Percentiles rank a stretch among this genome's conserved stretches.
Conservation (phyloP, 2,888 invertebrate species). For the Heliconius charithonia region DNA sequence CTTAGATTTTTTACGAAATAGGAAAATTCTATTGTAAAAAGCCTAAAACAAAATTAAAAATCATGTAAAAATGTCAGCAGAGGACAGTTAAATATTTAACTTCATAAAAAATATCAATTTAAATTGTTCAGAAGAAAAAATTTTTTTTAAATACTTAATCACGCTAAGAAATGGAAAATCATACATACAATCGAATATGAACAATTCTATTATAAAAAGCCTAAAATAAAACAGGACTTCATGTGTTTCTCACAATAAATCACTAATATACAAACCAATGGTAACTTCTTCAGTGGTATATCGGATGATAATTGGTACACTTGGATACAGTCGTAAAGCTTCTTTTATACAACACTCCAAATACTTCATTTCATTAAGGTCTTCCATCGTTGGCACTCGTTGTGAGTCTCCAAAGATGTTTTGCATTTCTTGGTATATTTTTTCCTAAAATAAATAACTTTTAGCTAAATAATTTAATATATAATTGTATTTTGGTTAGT, state of each 20-base stretch:
- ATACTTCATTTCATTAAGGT: slow-evolving; percentile 84
- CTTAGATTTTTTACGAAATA: no score
- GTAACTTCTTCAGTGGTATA: slow-evolving; percentile 79
- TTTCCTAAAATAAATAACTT: slow-evolving; percentile 26
- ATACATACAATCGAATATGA: no score
- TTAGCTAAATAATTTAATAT: not conserved
- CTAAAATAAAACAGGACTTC: no score
- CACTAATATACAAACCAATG: not conserved
- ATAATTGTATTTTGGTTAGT: not conserved
- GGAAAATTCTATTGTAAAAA: no score
- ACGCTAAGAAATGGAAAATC: no score
- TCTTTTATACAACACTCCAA: slow-evolving; percentile 88
- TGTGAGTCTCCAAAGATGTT: slow-evolving; percentile 84
- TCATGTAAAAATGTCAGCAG: no score
- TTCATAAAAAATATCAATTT: no score
- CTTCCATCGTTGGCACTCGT: slow-evolving; percentile 82
- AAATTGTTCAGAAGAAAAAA: no score
- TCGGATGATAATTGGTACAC: slow-evolving; percentile 85
- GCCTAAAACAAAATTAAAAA: no score
- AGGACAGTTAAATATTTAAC: no score
- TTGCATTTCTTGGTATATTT: slow-evolving; percentile 35
- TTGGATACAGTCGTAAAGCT: slow-evolving; percentile 85
- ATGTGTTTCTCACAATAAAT: not conserved
- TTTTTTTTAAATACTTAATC: no score
- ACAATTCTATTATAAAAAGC: no score